Conservation (phyloP, 2,113 vertebrate species). For the Stegastes partitus region DNA sequence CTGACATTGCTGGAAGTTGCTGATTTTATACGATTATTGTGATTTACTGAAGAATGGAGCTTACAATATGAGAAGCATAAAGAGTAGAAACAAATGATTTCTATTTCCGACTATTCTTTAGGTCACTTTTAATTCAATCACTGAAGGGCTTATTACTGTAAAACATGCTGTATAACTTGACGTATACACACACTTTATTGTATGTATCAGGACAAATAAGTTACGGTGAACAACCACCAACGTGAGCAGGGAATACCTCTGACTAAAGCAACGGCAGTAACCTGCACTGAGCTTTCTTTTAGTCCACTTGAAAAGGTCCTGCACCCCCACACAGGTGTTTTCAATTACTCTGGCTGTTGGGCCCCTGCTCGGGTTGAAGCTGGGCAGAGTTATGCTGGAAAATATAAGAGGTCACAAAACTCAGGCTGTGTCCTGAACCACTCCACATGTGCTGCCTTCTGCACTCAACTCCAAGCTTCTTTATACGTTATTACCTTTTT, state of each 20-base stretch:
- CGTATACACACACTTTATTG: background rate
- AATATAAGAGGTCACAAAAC: conserved; percentile 29
- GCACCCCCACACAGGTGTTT: conserved; percentile 48
- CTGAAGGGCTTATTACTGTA: too few relatives aligned
- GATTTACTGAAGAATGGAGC: too few relatives aligned
- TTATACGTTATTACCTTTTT: background rate
- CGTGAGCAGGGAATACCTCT: background rate
- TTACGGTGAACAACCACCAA: background rate
- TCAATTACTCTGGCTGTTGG: conserved; percentile 31
- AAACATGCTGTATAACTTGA: too few relatives aligned
- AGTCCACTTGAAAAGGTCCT: background rate
- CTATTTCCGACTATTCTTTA: too few relatives aligned
- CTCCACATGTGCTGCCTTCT: background rate
- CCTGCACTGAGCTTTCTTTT: background rate
- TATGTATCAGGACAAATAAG: background rate
- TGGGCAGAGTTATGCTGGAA: conserved; percentile 1
- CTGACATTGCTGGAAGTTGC: too few relatives aligned
- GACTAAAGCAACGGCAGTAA: background rate
- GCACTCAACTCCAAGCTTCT: background rate
- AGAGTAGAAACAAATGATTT: too few relatives aligned
- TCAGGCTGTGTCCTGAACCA: background rate
- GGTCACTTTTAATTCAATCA: too few relatives aligned
- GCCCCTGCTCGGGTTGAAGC: conserved; percentile 20
- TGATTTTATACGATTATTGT: too few relatives aligned
- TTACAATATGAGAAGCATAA: too few relatives aligned